phyloP scores from a whole-genome alignment of 2,797 vertebrate species.

The Antennarius maculatus region DNA sequence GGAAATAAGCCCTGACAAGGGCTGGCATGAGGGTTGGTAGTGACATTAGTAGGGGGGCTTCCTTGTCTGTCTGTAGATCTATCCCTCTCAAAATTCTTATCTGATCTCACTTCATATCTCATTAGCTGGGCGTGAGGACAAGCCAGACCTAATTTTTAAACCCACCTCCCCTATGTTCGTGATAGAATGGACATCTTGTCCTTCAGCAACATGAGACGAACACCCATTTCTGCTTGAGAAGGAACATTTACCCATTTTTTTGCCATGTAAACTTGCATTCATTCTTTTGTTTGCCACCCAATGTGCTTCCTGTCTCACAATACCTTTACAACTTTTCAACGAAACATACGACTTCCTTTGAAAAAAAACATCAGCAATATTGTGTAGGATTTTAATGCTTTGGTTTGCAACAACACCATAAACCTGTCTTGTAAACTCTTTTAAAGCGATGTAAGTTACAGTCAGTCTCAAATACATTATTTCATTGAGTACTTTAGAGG shows the following conservation, averaged over 20 bases:
- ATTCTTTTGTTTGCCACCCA: conserved; percentile 41
- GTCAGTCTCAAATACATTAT: conserved; percentile 55
- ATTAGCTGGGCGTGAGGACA: conserved; percentile 71
- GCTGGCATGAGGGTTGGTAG: conserved; percentile 71
- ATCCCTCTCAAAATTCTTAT: conserved; percentile 70
- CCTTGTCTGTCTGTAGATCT: conserved; percentile 65
- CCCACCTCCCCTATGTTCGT: conserved; percentile 18
- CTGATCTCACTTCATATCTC: conserved; percentile 81
- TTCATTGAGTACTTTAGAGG: conserved; percentile 51
- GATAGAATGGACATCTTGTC: conserved; percentile 62
- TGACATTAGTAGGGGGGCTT: conserved; percentile 70
- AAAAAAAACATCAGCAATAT: conserved; percentile 51
- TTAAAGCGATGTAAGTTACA: conserved; percentile 20
- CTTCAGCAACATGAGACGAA: conserved; percentile 59
- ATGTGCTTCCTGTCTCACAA: conserved; percentile 52
- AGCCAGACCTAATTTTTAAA: conserved; percentile 42
- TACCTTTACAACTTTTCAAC: conserved; percentile 40
- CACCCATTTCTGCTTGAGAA: conserved; percentile 47
- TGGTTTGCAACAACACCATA: conserved; percentile 14
- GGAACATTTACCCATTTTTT: conserved; percentile 43
- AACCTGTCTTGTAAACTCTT: conserved; percentile 9
- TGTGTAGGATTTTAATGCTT: conserved; percentile 31
- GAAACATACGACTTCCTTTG: conserved; percentile 35
- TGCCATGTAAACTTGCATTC: conserved; percentile 43
- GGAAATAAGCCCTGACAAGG: conserved; percentile 77